Conservation (phyloP, 2,888 invertebrate genomes). For the Homarus gammarus region DNA sequence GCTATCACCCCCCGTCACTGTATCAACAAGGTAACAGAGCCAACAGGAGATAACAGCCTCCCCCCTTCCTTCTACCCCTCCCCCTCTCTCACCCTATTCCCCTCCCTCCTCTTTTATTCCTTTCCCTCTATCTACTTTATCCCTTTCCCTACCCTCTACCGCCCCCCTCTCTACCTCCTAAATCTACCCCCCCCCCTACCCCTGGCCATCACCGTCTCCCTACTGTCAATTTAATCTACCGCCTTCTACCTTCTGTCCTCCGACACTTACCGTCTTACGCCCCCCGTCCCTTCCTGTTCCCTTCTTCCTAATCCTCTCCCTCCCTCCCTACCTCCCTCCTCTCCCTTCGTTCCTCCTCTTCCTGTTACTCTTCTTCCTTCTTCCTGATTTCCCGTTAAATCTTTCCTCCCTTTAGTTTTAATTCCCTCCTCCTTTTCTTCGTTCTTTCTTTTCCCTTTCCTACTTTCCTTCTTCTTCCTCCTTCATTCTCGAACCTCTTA, state of each 20-base stretch:
- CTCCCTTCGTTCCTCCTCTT: background rate
- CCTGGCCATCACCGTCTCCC: background rate
- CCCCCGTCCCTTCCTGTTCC: too few relatives aligned
- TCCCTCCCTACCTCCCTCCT: background rate
- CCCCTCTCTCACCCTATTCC: too few relatives aligned
- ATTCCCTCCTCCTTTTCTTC: too few relatives aligned
- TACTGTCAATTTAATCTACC: too few relatives aligned
- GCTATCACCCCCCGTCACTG: too few relatives aligned
- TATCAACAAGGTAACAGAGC: too few relatives aligned
- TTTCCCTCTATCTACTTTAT: background rate
- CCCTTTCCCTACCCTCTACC: background rate
- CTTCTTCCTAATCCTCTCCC: background rate
- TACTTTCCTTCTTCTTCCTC: background rate
- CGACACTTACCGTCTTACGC: too few relatives aligned
- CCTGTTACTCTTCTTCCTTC: background rate
- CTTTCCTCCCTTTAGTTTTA: too few relatives aligned
- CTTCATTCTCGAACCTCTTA: background rate
- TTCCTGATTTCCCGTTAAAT: too few relatives aligned
- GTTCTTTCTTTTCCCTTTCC: too few relatives aligned
- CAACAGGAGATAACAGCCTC: background rate
- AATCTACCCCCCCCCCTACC: background rate
- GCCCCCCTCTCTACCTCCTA: background rate
- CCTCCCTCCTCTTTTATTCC: background rate
- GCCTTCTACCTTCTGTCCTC: too few relatives aligned
- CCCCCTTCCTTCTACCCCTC: background rate